These are phyloP conservation scores for Heliothis peltigera DNA, from an alignment of 2,888 invertebrate species.

Conservation along the genomic window DNA sequence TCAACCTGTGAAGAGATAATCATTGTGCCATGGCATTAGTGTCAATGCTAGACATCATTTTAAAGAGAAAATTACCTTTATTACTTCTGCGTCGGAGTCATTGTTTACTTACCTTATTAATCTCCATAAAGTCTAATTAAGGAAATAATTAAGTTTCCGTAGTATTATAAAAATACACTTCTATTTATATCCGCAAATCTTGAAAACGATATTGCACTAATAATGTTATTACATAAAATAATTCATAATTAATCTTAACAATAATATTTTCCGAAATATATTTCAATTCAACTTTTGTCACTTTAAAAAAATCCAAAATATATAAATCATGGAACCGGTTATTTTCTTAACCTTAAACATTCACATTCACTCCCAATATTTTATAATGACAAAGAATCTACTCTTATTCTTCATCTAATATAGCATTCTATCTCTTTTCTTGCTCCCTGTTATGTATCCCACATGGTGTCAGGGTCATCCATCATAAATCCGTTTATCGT, in stretches of 20 bases:
- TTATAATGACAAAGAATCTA: too few species aligned
- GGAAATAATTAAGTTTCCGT: slow-evolving; percentile 11
- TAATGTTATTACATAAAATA: slow-evolving; percentile 20
- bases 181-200: slow-evolving; percentile 22
- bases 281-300: too few species aligned
- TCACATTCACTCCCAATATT: too few species aligned
- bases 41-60: slow-evolving; percentile 46
- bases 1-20: slow-evolving; percentile 7
- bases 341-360: too few species aligned
- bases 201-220: slow-evolving; percentile 11
- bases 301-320: too few species aligned
- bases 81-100: neutral
- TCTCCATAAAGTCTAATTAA: slow-evolving; percentile 1
- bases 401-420: too few species aligned
- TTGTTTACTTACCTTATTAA: neutral
- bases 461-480: too few species aligned
- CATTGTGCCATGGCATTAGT: slow-evolving; percentile 24
- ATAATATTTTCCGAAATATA: too few species aligned
- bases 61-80: slow-evolving; percentile 14
- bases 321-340: too few species aligned
- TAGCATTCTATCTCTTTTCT: too few species aligned
- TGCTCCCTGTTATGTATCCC: too few species aligned
- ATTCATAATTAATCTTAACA: slow-evolving; percentile 1
- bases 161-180: slow-evolving; percentile 1
- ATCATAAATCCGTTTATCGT: too few species aligned